These are phyloP conservation scores for Sinocyclocheilus anophthalmus DNA, from an alignment of 2,113 vertebrate species.

Conservation along the genomic window DNA sequence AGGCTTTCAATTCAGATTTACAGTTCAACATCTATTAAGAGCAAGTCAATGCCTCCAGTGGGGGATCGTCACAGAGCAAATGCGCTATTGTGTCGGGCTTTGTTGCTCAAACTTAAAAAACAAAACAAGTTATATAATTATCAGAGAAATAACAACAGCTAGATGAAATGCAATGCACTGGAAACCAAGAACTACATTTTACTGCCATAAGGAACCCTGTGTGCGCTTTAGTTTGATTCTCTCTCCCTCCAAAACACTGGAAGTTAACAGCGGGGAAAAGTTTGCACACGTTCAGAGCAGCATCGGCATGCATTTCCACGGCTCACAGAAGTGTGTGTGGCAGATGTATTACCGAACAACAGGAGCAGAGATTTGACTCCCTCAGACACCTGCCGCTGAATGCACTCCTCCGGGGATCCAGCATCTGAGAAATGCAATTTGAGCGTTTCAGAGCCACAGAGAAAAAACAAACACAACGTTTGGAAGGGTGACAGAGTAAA, in stretches of 20 bases:
- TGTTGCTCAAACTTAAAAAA: conserved; percentile 61
- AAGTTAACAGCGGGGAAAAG: neutral
- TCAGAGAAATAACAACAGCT: conserved; percentile 84
- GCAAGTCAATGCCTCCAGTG: conserved; percentile 53
- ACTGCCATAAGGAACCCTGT: neutral
- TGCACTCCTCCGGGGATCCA: conserved; percentile 79
- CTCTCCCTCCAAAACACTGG: no score
- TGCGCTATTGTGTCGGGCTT: neutral
- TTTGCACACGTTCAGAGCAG: neutral
- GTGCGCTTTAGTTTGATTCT: no score
- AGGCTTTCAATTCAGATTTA: conserved; percentile 88
- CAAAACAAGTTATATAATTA: conserved; percentile 77
- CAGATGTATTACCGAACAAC: neutral
- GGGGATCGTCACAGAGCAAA: neutral
- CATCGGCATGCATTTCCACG: neutral
- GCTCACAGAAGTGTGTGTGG: no score
- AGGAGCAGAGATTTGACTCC: conserved; percentile 61
- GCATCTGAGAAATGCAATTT: conserved; percentile 78
- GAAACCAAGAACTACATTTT: neutral
- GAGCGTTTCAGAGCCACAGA: conserved; percentile 73
- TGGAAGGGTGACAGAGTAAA: conserved; percentile 62
- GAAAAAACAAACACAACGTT: conserved; percentile 76
- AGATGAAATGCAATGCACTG: conserved; percentile 66
- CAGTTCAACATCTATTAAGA: conserved; percentile 83
- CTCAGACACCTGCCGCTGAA: conserved; percentile 77